phyloP scores from a whole-genome alignment of 2,113 vertebrate species.

The Centropus unirufus region DNA sequence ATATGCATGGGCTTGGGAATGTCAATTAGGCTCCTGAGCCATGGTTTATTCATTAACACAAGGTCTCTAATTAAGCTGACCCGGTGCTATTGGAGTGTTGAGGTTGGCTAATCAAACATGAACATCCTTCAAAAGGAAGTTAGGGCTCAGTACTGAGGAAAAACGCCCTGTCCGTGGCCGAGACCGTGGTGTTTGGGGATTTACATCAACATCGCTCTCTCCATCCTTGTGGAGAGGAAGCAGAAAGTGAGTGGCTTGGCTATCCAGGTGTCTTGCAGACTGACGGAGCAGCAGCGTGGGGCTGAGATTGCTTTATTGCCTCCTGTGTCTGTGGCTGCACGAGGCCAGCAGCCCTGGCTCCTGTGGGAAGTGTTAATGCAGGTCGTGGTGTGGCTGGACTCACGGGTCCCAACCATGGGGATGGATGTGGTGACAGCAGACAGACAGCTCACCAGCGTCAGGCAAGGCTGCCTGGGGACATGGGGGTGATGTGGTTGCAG shows the following conservation, averaged over 20 bases:
- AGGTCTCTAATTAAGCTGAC: constrained; percentile 25
- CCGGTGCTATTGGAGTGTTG: neutral
- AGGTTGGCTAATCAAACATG: neutral
- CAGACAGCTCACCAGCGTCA: fast-evolving
- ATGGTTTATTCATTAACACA: neutral
- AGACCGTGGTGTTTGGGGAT: neutral
- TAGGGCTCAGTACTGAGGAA: neutral
- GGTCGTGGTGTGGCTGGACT: neutral
- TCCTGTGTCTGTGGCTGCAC: fast-evolving
- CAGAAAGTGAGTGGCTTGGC: neutral
- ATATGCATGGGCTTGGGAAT: neutral
- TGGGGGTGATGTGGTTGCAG: fast-evolving
- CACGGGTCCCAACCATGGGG: fast-evolving
- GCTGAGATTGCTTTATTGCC: neutral
- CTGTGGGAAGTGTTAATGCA: neutral
- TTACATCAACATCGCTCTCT: neutral
- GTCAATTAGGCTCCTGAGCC: constrained; percentile 12
- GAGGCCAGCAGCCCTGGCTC: neutral
- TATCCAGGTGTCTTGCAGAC: neutral
- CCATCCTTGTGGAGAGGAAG: neutral
- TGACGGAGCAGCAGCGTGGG: neutral
- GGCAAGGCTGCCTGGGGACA: neutral
- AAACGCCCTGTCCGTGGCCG: neutral
- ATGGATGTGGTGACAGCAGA: fast-evolving
- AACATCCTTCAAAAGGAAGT: neutral